Evolutionary conservation across 2,888 invertebrate species (phyloP), one percentile per base, ranked within the genome.

Genomic region (Graphium colonna): DNA sequence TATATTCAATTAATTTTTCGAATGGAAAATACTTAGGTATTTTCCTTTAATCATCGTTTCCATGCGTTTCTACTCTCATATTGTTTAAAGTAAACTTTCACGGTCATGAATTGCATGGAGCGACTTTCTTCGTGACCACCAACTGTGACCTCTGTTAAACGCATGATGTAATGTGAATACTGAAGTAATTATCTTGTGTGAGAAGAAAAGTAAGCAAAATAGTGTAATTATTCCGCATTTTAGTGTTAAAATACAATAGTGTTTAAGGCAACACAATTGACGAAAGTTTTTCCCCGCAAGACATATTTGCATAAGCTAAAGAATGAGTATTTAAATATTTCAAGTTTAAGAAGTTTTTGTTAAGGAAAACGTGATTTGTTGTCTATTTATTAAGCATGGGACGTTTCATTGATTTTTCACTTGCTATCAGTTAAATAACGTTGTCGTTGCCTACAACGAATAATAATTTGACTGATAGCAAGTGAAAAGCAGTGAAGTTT

Each of bases 101-200:
- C 84, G 83, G 84, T 84, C 84, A 84, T 75, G 75, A 71, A 70
- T 72, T 53, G 55, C 33, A 68, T 51, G 62, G 62, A 65, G 63
- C 59, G 70, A 79, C 86, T 88, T 88, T 86, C 87, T 79, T 86
- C 71, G 44, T 67, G 63, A 65, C 62, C 53, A 54, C 40, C 40
- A 26, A 41, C 33, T 46, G 41, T 45, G 41, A 45, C 40, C 50
- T 50, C 50, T 46, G 41, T 33, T 40, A 49, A 28, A 38, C 31
- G 39, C 17, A n/a, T 53, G 38, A 26, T 26, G 45, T 50, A 50
- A 54, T 49, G 31, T 15, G 39, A 39, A 28, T 39, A 21, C 1
- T 9, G 28, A 40, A 38, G 9, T 28, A 28, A 43, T 38, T 48
- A 38, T 52, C 38, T 13, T 17, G 16, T 38, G 16, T 48, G 38